Conservation (phyloP, 2,797 vertebrate genomes). For the Coregonus suidteri region DNA sequence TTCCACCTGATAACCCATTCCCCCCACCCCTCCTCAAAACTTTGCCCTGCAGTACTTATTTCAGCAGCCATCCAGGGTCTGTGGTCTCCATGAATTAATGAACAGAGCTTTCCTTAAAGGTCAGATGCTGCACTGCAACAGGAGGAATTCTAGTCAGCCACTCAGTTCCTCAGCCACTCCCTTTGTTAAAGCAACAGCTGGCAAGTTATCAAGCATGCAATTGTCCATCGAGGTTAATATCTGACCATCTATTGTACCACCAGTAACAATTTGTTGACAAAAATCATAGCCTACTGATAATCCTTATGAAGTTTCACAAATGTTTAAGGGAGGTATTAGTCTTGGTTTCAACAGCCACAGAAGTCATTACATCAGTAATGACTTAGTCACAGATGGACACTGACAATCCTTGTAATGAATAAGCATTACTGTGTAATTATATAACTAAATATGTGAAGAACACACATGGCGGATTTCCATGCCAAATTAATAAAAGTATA, state of each 20-base stretch:
- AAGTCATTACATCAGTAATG: background rate
- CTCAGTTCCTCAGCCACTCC: background rate
- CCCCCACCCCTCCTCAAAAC: slow-evolving; percentile 8
- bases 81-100: slow-evolving; percentile 35
- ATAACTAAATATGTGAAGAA: background rate
- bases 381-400: background rate
- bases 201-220: background rate
- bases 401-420: background rate
- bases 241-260: background rate
- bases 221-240: background rate
- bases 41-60: slow-evolving; percentile 29
- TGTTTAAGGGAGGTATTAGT: background rate
- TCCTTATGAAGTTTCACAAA: background rate
- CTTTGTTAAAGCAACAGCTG: background rate
- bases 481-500: background rate
- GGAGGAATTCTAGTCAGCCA: slow-evolving; percentile 20
- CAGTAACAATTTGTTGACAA: background rate
- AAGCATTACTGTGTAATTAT: background rate
- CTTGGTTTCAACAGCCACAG: background rate
- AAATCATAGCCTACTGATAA: background rate
- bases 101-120: slow-evolving; percentile 19
- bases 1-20: slow-evolving; percentile 20
- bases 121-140: background rate
- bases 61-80: slow-evolving; percentile 11
- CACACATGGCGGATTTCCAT: background rate